Base-by-base conservation (phyloP, 2,797 vertebrate species). In the Lindbergichthys nudifrons region DNA sequence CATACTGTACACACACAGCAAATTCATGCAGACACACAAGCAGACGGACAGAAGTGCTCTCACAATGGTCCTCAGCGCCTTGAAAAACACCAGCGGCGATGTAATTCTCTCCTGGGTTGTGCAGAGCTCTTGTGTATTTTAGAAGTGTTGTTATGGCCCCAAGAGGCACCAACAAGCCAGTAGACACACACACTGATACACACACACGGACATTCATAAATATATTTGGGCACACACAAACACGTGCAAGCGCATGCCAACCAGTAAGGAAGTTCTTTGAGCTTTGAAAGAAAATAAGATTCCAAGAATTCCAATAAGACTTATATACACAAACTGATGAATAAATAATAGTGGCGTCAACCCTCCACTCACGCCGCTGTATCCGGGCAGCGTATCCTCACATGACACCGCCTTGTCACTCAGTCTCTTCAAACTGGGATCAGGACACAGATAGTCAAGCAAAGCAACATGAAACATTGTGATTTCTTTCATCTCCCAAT, bases 321-420 rank as follows among this genome's bases (percentile, higher is more conserved):
- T 90, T 75, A 87, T 84, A 86, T 88, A 88, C 77, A 80, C 69
- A n/a, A n/a, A 42, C 13, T 26, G 8, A 85, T 92, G 73, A 91
- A 93, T 91, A 85, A 90, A 85, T 92, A 83, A 92, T 85, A 41
- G 4, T 36, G 65, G 72, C 77, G 80, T 87, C 80, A 73, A 46
- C 64, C 72, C 65, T 65, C 56, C 65, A 36, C 59, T 77, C 71
- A 70, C n/a, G 10, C 48, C 12, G 13, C 73, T 84, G 85, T 80
- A 72, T 82, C 70, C 12, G 13, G 60, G 65, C 54, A 79, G 73
- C 61, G 61, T 63, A 42, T 57, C 39, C 50, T 75, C 26, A 62
- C 52, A 70, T 69, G 65, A 26, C 58, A 52, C 41, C 71, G 45
- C 58, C 65, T 63, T 74, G 58, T 79, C 77, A 70, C 41, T 80